Percentiles rank a stretch among this genome's conserved stretches.
Evolutionary conservation across 2,797 vertebrate species (phyloP).

Genomic region (Tokudaia muenninki): DNA sequence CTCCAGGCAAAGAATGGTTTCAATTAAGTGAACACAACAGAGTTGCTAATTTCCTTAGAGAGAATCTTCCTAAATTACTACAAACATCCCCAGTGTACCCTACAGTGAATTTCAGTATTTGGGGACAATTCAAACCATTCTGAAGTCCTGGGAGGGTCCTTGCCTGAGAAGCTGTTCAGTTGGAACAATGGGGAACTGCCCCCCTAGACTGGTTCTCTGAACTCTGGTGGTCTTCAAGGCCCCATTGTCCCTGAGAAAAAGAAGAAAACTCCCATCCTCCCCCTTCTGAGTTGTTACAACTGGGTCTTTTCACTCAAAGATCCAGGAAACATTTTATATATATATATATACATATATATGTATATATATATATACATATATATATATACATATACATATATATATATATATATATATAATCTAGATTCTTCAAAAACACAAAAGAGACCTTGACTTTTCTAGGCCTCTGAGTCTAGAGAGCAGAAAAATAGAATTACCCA

Average conservation of each 20-base stretch:
- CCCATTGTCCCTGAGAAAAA: neutral
- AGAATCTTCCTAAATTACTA: slow-evolving; percentile 63
- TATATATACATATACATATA: too few relatives aligned
- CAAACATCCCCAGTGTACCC: slow-evolving; percentile 42
- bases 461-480: neutral
- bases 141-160: slow-evolving; percentile 35
- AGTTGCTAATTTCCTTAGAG: slow-evolving; percentile 58
- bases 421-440: neutral
- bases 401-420: too few relatives aligned
- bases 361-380: too few relatives aligned
- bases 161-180: neutral
- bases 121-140: slow-evolving; percentile 62
- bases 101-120: neutral
- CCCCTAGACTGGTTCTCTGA: neutral
- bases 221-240: neutral
- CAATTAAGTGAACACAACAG: slow-evolving; percentile 63
- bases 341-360: too few relatives aligned
- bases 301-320: neutral
- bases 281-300: neutral
- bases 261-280: neutral
- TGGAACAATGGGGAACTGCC: neutral
- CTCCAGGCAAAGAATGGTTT: slow-evolving; percentile 57
- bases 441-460: neutral
- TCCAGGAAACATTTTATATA: neutral
- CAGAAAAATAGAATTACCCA: neutral